phyloP scores from a whole-genome alignment of 2,888 invertebrate species.

The Cephus pygmeus region DNA sequence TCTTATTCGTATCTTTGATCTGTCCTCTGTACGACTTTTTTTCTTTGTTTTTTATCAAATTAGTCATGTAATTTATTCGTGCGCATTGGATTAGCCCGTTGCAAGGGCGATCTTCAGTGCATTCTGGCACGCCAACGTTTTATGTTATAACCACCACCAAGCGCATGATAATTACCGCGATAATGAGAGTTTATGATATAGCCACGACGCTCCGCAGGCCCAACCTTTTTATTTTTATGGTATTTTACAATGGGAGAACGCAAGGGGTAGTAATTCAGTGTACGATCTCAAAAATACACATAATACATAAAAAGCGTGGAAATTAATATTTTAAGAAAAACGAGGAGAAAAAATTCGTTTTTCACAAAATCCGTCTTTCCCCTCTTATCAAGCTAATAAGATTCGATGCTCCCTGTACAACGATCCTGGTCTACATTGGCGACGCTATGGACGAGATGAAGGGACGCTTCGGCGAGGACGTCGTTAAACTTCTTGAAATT shows the following conservation, averaged over 20 bases:
- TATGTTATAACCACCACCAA: constrained; percentile 49
- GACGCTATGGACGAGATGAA: neutral
- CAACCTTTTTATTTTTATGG: neutral
- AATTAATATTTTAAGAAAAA: neutral
- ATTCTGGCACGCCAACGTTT: constrained; percentile 61
- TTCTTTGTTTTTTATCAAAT: constrained; percentile 41
- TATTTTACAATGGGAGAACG: neutral
- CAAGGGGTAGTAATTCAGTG: neutral
- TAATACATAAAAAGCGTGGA: neutral
- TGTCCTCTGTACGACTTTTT: constrained; percentile 25
- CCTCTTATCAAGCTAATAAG: too few relatives aligned
- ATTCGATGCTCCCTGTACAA: too few relatives aligned
- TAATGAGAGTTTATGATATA: constrained; percentile 58
- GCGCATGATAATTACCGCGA: constrained; percentile 63
- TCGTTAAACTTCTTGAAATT: constrained; percentile 57
- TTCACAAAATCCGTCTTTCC: constrained; percentile 4
- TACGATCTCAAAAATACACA: neutral
- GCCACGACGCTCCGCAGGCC: neutral
- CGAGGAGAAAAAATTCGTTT: neutral
- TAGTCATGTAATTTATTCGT: constrained; percentile 59
- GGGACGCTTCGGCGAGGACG: constrained; percentile 15
- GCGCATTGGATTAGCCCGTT: constrained; percentile 54
- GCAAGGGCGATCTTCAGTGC: constrained; percentile 61
- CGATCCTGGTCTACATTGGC: neutral
- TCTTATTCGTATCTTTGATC: neutral